Percentiles rank a stretch among this genome's conserved stretches.
Conservation (phyloP, 2,888 invertebrate genomes). For the Pardosa pseudoannulata region DNA sequence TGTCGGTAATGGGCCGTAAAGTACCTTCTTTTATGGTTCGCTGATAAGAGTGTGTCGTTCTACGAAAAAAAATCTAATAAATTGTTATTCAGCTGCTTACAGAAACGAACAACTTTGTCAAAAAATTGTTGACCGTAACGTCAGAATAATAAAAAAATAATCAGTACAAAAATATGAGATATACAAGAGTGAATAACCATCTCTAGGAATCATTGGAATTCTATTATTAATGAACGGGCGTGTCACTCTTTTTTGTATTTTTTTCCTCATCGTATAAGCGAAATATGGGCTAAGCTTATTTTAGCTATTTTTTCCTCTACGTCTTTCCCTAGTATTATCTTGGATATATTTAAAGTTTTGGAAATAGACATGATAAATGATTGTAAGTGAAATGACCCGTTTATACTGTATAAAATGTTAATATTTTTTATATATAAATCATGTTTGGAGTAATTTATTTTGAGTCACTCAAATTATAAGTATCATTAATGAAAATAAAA, state of each 20-base stretch:
- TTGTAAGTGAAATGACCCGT: too few relatives aligned
- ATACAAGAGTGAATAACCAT: background rate
- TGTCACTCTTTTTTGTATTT: background rate
- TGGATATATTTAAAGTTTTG: background rate
- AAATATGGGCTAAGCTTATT: too few relatives aligned
- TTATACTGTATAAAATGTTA: too few relatives aligned
- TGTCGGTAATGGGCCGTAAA: conserved; percentile 48
- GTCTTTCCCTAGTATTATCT: background rate
- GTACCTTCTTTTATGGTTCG: conserved; percentile 47
- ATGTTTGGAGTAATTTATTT: too few relatives aligned
- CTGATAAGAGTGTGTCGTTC: conserved; percentile 13
- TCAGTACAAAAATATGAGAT: background rate
- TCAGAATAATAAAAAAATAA: too few relatives aligned
- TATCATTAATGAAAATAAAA: too few relatives aligned
- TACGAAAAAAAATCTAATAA: conserved; percentile 36
- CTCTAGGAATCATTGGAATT: background rate
- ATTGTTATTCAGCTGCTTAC: conserved; percentile 45
- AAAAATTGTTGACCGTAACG: conserved; percentile 43
- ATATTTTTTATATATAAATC: too few relatives aligned
- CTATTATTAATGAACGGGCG: background rate
- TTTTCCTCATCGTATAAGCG: too few relatives aligned
- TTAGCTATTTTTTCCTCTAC: background rate
- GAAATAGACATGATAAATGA: background rate
- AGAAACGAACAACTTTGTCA: conserved; percentile 31
- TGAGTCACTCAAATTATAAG: too few relatives aligned